Base-by-base conservation (phyloP, 2,888 invertebrate species). In the Meloe dianella region DNA sequence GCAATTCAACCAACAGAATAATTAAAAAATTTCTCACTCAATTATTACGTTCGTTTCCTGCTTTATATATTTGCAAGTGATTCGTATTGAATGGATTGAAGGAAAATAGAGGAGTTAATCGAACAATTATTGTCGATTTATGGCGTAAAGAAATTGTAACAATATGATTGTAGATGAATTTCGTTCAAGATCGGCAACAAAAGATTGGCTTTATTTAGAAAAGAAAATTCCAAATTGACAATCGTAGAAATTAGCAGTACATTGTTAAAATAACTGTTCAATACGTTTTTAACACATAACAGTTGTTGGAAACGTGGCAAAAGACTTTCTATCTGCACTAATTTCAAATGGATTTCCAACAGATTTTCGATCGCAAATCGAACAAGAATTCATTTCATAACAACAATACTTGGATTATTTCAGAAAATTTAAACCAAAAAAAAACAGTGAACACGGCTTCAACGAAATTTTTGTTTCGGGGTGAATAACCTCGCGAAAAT, bases 201-300 rank as follows among this genome's bases (percentile, higher is more conserved):
- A n/a, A 41, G 7, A n/a, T 17, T 8, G 5, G 6, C n/a, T n/a
- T 41, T 17, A 41, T 38, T 41, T 6, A n/a, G 14, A n/a, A 7
- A 17, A 41, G 41, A 41, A 4, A 41, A n/a, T 17, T 20, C 20
- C 47, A 20, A 47, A 47, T 14, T 14, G 1, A 12, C 35, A 2
- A 38, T 7, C 1, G 5, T 27, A 56, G 60, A 65, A 65, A 57
- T 58, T 58, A 57, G 38, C 61, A 59, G 63, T 66, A 41, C 63
- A 67, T 67, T 24, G 63, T 41, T 32, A 63, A 64, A 65, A 64
- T 67, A 64, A 67, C 67, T 61, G 67, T 67, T 67, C 24, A 38
- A 57, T 67, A 64, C 61, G 64, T 64, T n/a, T n/a, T n/a, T 64
- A 67, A 67, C 67, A 64, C 64, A 67, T 67, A 65, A 68, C 68